phyloP scores from a whole-genome alignment of 2,888 invertebrate genomes.

The Synergus laeviventris region DNA sequence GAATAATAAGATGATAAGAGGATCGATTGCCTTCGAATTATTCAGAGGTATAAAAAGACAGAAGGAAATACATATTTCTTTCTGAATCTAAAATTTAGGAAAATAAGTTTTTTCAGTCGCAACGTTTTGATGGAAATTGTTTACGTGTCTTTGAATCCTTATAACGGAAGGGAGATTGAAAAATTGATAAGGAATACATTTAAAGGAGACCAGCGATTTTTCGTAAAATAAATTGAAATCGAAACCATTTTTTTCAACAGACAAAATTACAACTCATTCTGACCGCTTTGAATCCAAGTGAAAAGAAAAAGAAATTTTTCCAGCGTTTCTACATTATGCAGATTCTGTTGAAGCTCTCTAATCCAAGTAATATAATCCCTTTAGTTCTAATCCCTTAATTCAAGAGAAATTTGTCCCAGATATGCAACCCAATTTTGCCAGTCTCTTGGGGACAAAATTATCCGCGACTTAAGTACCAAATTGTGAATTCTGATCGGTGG shows the following conservation, averaged over 20 bases:
- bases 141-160: too few species aligned
- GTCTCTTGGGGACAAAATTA: conserved; percentile 11
- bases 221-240: too few species aligned
- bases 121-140: too few species aligned
- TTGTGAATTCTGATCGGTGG: conserved; percentile 18
- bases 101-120: neutral
- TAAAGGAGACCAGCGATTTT: too few species aligned
- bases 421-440: conserved; percentile 7
- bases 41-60: neutral
- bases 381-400: conserved; percentile 29
- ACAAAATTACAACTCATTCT: too few species aligned
- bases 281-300: too few species aligned
- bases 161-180: too few species aligned
- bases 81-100: neutral
- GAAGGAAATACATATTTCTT: neutral
- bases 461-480: conserved; percentile 1
- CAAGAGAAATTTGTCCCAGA: conserved; percentile 17
- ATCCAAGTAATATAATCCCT: conserved; percentile 4
- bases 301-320: neutral
- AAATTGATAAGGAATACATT: too few species aligned
- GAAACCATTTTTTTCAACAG: too few species aligned
- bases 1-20: conserved; percentile 29
- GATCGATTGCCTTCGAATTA: conserved; percentile 22
- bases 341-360: neutral
- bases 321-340: neutral